These are phyloP conservation scores for Diarsia dahlii DNA, from an alignment of 2,888 invertebrate species.

Conservation along the genomic window DNA sequence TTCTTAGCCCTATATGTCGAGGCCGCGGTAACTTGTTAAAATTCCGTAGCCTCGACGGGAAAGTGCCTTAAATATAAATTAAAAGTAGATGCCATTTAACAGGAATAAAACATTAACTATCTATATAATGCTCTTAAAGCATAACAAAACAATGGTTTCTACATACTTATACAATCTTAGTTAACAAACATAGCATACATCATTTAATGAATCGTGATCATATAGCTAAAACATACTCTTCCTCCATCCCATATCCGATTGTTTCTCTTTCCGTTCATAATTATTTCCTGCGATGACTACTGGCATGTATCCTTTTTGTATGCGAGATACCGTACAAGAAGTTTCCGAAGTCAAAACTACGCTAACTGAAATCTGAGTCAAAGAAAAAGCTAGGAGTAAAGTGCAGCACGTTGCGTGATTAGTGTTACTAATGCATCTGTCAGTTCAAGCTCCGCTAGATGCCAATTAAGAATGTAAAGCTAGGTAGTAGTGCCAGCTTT, in stretches of 20 bases:
- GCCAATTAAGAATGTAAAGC: conserved; percentile 31
- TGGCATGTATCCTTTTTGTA: conserved; percentile 19
- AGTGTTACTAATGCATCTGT: conserved; percentile 44
- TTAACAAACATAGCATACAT: not conserved
- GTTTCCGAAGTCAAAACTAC: conserved; percentile 29
- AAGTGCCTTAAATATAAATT: too few relatives aligned
- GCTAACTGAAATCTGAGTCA: conserved; percentile 21
- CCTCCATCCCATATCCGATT: conserved; percentile 8
- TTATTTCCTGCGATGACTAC: conserved; percentile 12
- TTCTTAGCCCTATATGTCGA: too few relatives aligned
- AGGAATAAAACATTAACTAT: not conserved
- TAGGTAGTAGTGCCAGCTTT: conserved; percentile 13
- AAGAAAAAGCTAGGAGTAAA: conserved; percentile 38
- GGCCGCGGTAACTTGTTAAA: too few relatives aligned
- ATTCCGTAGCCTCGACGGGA: too few relatives aligned
- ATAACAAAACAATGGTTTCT: not conserved
- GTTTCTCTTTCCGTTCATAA: conserved; percentile 5
- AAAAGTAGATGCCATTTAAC: not conserved
- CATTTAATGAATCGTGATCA: not conserved
- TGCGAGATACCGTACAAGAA: not conserved
- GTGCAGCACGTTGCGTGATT: conserved; percentile 42
- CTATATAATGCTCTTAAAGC: not conserved
- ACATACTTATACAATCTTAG: not conserved
- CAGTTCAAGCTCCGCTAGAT: conserved; percentile 25
- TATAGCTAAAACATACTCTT: not conserved